Evolutionary conservation across 1,140 invertebrate genomes (phyloP).

Genomic region (Lysiphlebus fabarum): DNA sequence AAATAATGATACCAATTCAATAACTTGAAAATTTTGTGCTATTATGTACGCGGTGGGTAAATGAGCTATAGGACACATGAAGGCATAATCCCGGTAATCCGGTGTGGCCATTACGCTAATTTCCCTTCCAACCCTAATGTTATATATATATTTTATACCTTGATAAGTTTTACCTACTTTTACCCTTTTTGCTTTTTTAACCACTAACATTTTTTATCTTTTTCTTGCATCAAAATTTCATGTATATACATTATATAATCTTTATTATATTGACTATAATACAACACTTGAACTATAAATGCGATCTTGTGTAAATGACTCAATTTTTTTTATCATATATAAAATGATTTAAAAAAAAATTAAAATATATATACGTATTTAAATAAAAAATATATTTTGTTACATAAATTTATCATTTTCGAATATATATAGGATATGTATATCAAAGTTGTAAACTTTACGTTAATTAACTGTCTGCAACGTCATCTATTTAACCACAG

Average conservation of each 20-base stretch:
- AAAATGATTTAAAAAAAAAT: too few relatives aligned
- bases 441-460: too few relatives aligned
- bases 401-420: too few relatives aligned
- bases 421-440: too few relatives aligned
- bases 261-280: neutral
- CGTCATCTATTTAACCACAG: too few relatives aligned
- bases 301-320: too few relatives aligned
- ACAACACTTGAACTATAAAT: neutral
- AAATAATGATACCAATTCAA: constrained; percentile 85
- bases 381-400: too few relatives aligned
- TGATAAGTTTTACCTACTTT: neutral
- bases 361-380: too few relatives aligned
- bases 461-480: too few relatives aligned
- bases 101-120: constrained; percentile 21
- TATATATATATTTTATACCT: too few relatives aligned
- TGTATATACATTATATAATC: too few relatives aligned
- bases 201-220: neutral
- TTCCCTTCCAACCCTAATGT: constrained; percentile 12
- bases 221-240: neutral
- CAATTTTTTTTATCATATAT: too few relatives aligned
- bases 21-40: constrained; percentile 85
- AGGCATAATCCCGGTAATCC: constrained; percentile 22
- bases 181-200: neutral
- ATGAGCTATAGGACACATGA: constrained; percentile 22
- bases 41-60: constrained; percentile 20